Evolutionary conservation across 2,888 invertebrate genomes (phyloP), one percentile per base, ranked within the genome.

Genomic region (Caenorhabditis sp.): DNA sequence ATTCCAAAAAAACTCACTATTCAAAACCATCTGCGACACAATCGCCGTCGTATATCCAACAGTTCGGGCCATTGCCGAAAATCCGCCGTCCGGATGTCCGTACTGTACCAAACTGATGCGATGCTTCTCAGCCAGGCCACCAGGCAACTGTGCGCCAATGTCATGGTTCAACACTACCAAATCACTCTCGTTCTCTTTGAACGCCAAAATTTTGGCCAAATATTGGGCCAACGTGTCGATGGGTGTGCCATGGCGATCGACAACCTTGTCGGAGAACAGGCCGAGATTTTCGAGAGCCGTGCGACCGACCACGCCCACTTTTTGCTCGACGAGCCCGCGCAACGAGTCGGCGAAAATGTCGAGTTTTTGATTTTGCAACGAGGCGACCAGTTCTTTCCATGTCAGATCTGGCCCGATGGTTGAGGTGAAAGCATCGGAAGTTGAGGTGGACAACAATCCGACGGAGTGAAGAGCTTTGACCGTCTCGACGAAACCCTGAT

Each of bases 1-100:
- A n/a, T n/a, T n/a, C 8, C 21, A 3, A 55, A 26, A 55, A 55
- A 55, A 55, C 60, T 26, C n/a, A 94, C 96, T 97, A 89, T 96
- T 95, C 17, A 99, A 90, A 73, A 99, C 92, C 99, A 99, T 99
- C 89, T 95, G 95, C 0, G 95, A 92, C 1, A 97, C 95, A 83
- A 99, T 97, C 23, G 95, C 99, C 6, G 95, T 93, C 0, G 93
- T 97, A 90, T 92, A 94, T 24, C 95, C 95, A 10, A 95, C 95
- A 10, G 94, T 93, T 85, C 93, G 92, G 0, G 95, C 93, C 99
- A 99, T 99, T 27, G 99, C 99, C 0, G 97, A 95, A 89, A 94
- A 94, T 59, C 79, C 82, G 63, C 81, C 83, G 65, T 88, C 79
- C 8, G 88, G 84, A 21, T 90, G 90, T 0, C 97, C 97, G 82